These are phyloP conservation scores for Folsomia candida DNA, from an alignment of 2,888 invertebrate genomes.

Conservation along the genomic window DNA sequence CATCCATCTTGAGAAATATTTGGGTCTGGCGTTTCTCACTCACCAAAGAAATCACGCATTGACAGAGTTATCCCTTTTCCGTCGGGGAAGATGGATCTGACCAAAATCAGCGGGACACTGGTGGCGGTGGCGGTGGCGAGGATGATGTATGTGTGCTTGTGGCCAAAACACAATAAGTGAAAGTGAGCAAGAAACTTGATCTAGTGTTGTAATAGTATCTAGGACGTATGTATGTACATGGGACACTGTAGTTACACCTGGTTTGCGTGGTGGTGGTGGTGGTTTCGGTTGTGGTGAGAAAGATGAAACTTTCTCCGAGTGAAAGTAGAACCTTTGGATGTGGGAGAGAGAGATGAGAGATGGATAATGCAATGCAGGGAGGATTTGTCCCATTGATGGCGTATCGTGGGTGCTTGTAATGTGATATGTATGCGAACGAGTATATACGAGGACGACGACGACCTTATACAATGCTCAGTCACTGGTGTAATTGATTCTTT, in stretches of 20 bases:
- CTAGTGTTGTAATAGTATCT: no score
- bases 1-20: slow-evolving; percentile 7
- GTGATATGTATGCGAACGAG: no score
- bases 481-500: no score
- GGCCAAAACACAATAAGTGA: neutral
- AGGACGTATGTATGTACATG: no score
- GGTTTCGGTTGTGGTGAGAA: neutral
- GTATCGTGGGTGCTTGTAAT: neutral
- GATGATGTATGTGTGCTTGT: neutral
- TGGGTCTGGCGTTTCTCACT: neutral
- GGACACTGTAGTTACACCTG: no score
- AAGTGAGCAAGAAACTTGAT: neutral
- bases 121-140: neutral
- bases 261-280: no score
- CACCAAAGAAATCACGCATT: neutral
- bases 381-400: neutral
- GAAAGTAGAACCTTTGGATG: neutral
- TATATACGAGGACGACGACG: no score
- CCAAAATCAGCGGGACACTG: neutral
- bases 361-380: no score
- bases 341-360: neutral
- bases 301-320: neutral
- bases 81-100: neutral
- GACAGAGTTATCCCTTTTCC: neutral
- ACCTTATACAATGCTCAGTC: no score